Evolutionary conservation across 1,140 invertebrate genomes (phyloP).

Genomic region (Zeugodacus cucurbitae): DNA sequence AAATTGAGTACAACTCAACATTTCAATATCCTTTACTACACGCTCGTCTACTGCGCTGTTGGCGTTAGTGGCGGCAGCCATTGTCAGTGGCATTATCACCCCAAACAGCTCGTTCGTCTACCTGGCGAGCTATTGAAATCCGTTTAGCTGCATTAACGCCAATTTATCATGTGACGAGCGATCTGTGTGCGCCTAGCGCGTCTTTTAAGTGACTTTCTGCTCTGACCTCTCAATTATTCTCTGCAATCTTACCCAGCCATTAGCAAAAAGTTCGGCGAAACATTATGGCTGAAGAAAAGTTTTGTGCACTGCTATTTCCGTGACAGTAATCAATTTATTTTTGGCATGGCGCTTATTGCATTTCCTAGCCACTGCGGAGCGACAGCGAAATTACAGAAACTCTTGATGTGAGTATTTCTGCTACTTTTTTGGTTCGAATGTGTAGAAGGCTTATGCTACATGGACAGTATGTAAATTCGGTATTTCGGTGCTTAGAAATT

Average conservation of each 20-base stretch:
- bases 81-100: neutral
- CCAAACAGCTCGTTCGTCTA: neutral
- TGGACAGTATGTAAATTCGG: neutral
- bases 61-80: neutral
- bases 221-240: neutral
- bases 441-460: neutral
- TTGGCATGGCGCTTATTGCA: conserved; percentile 62
- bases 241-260: neutral
- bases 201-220: conserved; percentile 20
- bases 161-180: conserved; percentile 32
- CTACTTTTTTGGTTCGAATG: neutral
- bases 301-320: conserved; percentile 57
- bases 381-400: neutral
- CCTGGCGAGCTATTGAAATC: neutral
- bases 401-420: neutral
- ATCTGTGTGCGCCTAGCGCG: neutral
- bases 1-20: conserved; percentile 37
- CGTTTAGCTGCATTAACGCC: conserved; percentile 7
- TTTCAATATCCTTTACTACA: conserved; percentile 40
- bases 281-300: conserved; percentile 15
- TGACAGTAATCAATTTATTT: conserved; percentile 66
- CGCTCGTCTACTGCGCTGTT: neutral
- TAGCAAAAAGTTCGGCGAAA: neutral
- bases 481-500: neutral
- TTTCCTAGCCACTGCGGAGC: conserved; percentile 51